These are phyloP conservation scores for Manacus vitellinus DNA, from an alignment of 2,113 vertebrate genomes.

Conservation along the genomic window DNA sequence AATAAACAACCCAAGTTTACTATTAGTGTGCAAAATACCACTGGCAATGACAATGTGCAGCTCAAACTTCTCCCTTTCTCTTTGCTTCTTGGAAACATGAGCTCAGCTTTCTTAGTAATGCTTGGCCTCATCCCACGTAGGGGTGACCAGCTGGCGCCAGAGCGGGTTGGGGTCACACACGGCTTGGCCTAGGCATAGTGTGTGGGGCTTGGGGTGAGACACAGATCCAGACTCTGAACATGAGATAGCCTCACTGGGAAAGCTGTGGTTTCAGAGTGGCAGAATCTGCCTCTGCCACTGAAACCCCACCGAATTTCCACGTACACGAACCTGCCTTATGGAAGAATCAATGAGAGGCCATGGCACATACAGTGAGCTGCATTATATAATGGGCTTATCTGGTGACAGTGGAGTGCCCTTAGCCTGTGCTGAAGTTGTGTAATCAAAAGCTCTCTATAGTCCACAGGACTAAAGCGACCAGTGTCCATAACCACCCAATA, in stretches of 20 bases:
- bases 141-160: neutral
- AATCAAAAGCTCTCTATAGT: neutral
- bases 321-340: neutral
- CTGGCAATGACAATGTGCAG: fast-evolving
- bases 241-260: neutral
- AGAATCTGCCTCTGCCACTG: neutral
- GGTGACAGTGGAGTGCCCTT: neutral
- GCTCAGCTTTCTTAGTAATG: neutral
- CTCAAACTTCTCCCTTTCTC: neutral
- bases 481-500: neutral
- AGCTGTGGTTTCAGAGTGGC: neutral
- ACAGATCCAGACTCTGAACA: neutral
- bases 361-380: neutral
- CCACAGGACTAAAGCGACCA: neutral
- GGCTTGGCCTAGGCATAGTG: neutral
- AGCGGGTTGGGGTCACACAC: neutral
- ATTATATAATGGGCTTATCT: neutral
- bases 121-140: fast-evolving
- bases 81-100: neutral
- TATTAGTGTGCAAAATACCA: neutral
- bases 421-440: neutral
- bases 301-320: neutral
- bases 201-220: neutral
- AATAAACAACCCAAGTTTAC: conserved; percentile 31
- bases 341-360: neutral